Percentiles rank a stretch among this genome's conserved stretches.
These are phyloP conservation scores for Cyclopterus lumpus DNA, from an alignment of 2,797 vertebrate species.

Conservation along the genomic window DNA sequence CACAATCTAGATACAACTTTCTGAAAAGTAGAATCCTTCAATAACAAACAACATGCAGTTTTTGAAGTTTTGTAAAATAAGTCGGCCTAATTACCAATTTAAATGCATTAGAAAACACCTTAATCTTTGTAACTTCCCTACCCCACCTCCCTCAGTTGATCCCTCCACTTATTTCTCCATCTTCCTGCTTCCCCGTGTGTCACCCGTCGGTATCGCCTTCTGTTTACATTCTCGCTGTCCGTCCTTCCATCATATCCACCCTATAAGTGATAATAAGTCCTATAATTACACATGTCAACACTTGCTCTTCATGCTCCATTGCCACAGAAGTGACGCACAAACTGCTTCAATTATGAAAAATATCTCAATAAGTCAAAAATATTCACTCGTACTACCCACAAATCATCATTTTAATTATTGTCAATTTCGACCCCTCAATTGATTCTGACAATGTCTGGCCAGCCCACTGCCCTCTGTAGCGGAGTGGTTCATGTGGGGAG, in stretches of 20 bases:
- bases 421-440: constrained; percentile 34
- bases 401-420: constrained; percentile 11
- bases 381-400: constrained; percentile 17
- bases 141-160: background rate
- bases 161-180: background rate
- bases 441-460: constrained; percentile 7
- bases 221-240: background rate
- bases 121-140: constrained; percentile 43
- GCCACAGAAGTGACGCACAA: background rate
- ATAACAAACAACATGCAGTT: constrained; percentile 12
- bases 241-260: constrained; percentile 29
- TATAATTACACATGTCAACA: constrained; percentile 35
- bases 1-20: constrained; percentile 24
- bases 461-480: constrained; percentile 5
- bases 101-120: constrained; percentile 22
- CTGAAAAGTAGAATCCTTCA: background rate
- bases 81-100: constrained; percentile 33
- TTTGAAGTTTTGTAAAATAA: constrained; percentile 33
- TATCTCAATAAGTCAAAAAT: constrained; percentile 1
- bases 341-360: background rate
- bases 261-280: too few relatives aligned
- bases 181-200: background rate
- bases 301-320: constrained; percentile 15
- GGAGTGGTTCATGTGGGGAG: constrained; percentile 9
- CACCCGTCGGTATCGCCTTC: constrained; percentile 3